These are phyloP conservation scores for Oostethus manadensis DNA, from an alignment of 2,113 vertebrate genomes.

Conservation along the genomic window DNA sequence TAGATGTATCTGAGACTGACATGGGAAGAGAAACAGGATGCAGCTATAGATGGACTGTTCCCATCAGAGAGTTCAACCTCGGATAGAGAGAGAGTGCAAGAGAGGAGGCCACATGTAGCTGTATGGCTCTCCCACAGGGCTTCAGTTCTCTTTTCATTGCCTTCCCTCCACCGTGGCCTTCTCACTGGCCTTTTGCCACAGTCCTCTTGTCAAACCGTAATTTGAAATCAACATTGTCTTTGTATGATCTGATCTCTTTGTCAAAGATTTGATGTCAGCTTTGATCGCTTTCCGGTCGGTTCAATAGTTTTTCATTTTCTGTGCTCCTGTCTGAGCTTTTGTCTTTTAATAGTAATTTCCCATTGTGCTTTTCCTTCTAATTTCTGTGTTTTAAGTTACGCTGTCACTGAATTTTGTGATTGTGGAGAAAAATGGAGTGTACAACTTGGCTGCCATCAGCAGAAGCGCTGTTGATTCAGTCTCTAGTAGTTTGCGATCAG, in stretches of 20 bases:
- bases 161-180: constrained; percentile 3
- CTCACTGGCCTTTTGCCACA: constrained; percentile 19
- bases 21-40: constrained; percentile 12
- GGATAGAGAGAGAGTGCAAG: constrained; percentile 3
- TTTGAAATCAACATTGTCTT: constrained; percentile 24
- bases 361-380: neutral
- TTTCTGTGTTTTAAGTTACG: neutral
- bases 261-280: neutral
- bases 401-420: no score
- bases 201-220: constrained; percentile 19
- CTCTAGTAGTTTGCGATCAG: no score
- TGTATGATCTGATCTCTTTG: constrained; percentile 12
- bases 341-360: neutral
- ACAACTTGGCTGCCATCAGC: no score
- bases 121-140: constrained; percentile 31
- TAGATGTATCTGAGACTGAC: neutral
- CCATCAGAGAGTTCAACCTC: constrained; percentile 37
- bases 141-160: constrained; percentile 8
- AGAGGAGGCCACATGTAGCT: constrained; percentile 30
- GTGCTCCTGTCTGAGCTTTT: neutral
- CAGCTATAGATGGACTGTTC: constrained; percentile 46
- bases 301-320: neutral
- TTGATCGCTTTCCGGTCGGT: neutral
- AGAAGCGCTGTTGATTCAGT: no score
- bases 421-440: no score